These are phyloP conservation scores for Papilio dardanus DNA, from an alignment of 1,140 invertebrate genomes.

Conservation along the genomic window DNA sequence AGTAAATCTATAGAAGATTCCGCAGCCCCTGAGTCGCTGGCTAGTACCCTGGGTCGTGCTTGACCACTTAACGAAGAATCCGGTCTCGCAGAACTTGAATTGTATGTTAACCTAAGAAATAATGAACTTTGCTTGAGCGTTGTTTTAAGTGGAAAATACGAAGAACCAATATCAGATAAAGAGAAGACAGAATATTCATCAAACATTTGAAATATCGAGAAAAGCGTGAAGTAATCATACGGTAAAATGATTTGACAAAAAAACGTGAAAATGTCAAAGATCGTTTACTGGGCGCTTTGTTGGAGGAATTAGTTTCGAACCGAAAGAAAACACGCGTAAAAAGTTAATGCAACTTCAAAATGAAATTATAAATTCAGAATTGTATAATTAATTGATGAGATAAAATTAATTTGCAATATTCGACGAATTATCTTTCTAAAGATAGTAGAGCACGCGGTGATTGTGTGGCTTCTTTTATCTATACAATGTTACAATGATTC, in stretches of 20 bases:
- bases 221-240: too few species aligned
- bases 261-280: too few species aligned
- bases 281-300: too few species aligned
- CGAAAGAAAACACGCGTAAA: too few species aligned
- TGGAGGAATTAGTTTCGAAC: too few species aligned
- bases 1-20: constrained; percentile 57
- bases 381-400: constrained; percentile 13
- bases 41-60: constrained; percentile 51
- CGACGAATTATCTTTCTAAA: background rate
- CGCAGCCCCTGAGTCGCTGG: constrained; percentile 62
- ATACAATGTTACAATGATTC: constrained; percentile 2
- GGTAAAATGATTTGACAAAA: too few species aligned
- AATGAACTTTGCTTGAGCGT: background rate
- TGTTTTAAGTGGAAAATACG: too few species aligned
- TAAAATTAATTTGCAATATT: constrained; percentile 10
- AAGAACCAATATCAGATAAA: too few species aligned
- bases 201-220: too few species aligned
- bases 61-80: constrained; percentile 63
- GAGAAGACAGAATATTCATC: too few species aligned
- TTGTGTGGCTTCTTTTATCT: constrained; percentile 5
- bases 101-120: constrained; percentile 41
- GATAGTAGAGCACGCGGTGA: constrained; percentile 5
- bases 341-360: background rate
- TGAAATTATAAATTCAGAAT: background rate
- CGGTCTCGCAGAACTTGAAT: constrained; percentile 64